Conservation (phyloP, 2,888 invertebrate species). For the Eugnorisma glareosa region DNA sequence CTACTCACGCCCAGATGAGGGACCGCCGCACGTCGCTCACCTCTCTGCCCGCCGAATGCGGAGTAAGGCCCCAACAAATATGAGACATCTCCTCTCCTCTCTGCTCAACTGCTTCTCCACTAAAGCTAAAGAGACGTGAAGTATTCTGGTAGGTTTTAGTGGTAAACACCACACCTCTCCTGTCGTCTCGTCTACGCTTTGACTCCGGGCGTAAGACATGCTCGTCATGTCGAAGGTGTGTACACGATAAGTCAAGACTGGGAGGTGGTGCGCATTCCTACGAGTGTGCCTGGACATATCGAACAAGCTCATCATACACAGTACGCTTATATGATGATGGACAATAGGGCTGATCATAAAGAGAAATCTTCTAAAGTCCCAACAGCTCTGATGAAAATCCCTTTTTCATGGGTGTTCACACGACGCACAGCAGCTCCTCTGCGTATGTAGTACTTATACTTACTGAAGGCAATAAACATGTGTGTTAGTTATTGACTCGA, state of each 20-base stretch:
- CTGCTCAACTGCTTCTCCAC: background rate
- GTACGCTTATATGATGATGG: background rate
- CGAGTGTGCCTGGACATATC: background rate
- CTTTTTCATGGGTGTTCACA: background rate
- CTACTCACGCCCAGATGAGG: background rate
- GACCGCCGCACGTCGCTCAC: background rate
- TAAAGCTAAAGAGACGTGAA: background rate
- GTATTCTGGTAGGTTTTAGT: background rate
- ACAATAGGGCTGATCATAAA: background rate
- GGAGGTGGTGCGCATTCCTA: background rate
- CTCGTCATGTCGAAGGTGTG: too few species aligned
- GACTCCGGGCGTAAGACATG: background rate
- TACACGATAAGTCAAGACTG: background rate
- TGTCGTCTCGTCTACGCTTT: background rate
- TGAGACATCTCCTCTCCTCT: background rate
- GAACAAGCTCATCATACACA: background rate
- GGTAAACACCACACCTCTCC: background rate
- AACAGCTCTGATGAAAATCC: background rate
- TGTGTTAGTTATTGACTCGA: background rate
- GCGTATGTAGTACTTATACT: too few species aligned
- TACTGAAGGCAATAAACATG: background rate
- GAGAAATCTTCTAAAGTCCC: background rate
- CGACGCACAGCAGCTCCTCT: background rate
- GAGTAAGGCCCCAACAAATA: background rate
- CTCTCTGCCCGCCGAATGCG: background rate